These are phyloP conservation scores for Tachina grossa DNA, from an alignment of 2,888 invertebrate genomes.

Conservation along the genomic window DNA sequence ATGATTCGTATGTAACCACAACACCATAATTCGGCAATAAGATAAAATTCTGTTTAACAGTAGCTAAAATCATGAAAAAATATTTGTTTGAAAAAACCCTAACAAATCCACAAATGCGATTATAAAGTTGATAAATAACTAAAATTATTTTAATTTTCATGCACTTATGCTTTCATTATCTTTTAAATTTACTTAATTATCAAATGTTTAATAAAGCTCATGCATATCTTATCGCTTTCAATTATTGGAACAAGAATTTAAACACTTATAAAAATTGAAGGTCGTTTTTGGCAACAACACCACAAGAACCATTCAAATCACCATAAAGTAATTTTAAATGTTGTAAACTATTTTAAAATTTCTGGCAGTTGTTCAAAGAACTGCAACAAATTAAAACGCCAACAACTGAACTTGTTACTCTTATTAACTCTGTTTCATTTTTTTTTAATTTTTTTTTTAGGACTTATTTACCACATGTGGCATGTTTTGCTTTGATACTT, in stretches of 20 bases:
- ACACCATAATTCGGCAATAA: too few species aligned
- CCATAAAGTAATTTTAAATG: constrained; percentile 18
- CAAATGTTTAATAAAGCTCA: constrained; percentile 42
- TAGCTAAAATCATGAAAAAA: too few species aligned
- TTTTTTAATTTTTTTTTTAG: neutral
- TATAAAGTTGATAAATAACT: too few species aligned
- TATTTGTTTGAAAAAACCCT: too few species aligned
- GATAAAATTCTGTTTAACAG: too few species aligned
- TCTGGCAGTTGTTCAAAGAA: neutral
- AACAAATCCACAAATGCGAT: too few species aligned
- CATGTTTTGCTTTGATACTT: constrained; percentile 25
- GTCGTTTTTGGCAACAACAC: constrained; percentile 21
- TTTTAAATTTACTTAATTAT: constrained; percentile 51
- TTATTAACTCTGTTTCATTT: neutral
- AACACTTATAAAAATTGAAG: constrained; percentile 41
- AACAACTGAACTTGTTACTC: constrained; percentile 49
- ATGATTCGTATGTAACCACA: too few species aligned
- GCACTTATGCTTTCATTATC: neutral
- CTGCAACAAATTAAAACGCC: constrained; percentile 38
- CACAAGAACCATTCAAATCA: constrained; percentile 11
- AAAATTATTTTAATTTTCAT: too few species aligned
- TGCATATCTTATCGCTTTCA: constrained; percentile 49
- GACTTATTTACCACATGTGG: constrained; percentile 46
- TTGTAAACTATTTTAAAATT: constrained; percentile 17
- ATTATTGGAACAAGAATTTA: constrained; percentile 46